Conservation (phyloP, 2,113 vertebrate genomes). For the Potamarius usumacintae region DNA sequence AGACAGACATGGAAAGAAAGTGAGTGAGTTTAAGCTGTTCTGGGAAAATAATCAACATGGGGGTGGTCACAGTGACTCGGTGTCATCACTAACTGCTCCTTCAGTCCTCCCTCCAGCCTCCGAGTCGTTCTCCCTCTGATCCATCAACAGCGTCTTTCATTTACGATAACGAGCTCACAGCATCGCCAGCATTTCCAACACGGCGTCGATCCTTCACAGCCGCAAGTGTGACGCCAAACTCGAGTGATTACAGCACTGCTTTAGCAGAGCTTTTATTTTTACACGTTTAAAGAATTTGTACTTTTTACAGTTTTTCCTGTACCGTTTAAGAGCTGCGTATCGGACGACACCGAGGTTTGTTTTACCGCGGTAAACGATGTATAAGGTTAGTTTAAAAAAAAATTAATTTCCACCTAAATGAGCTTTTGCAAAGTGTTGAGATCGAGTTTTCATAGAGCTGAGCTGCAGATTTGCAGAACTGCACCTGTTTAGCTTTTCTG, state of each 20-base stretch:
- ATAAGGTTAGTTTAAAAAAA: no score
- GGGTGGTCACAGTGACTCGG: neutral
- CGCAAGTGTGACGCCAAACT: neutral
- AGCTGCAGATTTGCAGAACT: neutral
- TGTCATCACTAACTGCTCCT: neutral
- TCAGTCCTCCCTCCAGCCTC: neutral
- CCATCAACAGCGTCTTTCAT: neutral
- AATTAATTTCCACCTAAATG: neutral
- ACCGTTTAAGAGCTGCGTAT: neutral
- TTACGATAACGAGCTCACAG: slow-evolving; percentile 10
- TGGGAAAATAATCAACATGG: neutral
- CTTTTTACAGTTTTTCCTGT: neutral
- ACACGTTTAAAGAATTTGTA: neutral
- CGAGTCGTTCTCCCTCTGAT: neutral
- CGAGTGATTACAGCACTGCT: neutral
- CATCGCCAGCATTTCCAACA: neutral
- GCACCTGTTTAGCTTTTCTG: neutral
- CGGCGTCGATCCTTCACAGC: neutral
- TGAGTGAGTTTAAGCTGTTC: no score
- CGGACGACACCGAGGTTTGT: neutral
- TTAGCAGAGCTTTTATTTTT: neutral
- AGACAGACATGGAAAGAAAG: neutral
- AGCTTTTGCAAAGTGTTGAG: neutral
- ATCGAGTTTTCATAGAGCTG: neutral
- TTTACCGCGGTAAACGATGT: no score